Conservation (phyloP, 2,113 vertebrate genomes). For the Semnornis frantzii region DNA sequence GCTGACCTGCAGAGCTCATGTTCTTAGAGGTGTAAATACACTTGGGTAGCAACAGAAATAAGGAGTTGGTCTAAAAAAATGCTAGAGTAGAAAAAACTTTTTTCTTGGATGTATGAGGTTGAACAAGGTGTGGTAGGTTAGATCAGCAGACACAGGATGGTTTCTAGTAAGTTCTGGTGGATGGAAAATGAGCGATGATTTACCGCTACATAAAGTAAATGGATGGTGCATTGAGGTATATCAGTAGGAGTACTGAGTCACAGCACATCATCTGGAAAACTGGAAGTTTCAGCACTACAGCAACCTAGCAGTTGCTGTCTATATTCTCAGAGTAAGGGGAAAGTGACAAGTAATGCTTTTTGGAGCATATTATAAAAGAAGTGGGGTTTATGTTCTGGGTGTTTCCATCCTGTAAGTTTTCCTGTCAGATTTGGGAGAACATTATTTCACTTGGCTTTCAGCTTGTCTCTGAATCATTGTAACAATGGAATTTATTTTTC, state of each 20-base stretch:
- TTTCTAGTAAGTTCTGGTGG: not conserved
- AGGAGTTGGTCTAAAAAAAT: not conserved
- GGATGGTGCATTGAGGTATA: slow-evolving; percentile 11
- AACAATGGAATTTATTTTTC: slow-evolving; percentile 44
- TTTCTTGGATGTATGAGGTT: not conserved
- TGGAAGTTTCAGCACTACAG: slow-evolving; percentile 44
- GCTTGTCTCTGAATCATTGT: slow-evolving; percentile 59
- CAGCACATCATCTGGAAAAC: slow-evolving; percentile 63
- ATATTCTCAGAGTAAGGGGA: slow-evolving; percentile 42
- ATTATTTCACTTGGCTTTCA: slow-evolving; percentile 49
- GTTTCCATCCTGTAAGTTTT: slow-evolving; percentile 44
- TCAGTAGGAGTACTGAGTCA: slow-evolving; percentile 58
- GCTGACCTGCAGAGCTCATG: not conserved
- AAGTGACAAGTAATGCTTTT: slow-evolving; percentile 47
- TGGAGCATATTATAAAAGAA: slow-evolving; percentile 40
- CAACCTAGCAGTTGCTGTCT: slow-evolving; percentile 26
- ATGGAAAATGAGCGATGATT: slow-evolving; percentile 4
- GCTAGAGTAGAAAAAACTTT: not conserved
- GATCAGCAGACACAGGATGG: not conserved
- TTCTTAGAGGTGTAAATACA: not conserved
- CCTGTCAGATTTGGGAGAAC: slow-evolving; percentile 41
- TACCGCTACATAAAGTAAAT: slow-evolving; percentile 49
- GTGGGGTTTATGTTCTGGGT: slow-evolving; percentile 39
- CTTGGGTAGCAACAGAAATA: not conserved
- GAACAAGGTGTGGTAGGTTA: not conserved